A percentile compares a stretch with the other conserved stretches of the same genome.
Evolutionary conservation across 1,140 invertebrate species (phyloP).

Genomic region (Brachionus plicatilis): DNA sequence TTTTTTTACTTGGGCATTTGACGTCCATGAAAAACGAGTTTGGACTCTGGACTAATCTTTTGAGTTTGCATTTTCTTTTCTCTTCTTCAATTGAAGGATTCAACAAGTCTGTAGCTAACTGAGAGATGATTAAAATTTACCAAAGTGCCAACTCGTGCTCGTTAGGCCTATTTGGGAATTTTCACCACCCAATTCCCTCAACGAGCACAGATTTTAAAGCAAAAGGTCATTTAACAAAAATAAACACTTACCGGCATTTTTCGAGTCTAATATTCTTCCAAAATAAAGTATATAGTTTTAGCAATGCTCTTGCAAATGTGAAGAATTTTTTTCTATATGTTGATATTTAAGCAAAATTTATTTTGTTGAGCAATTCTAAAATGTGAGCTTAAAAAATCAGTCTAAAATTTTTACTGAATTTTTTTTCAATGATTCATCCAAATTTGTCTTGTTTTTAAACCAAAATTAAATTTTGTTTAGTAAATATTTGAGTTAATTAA

Average conservation of each 20-base stretch:
- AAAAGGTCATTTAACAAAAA: not conserved
- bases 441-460: not conserved
- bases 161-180: not conserved
- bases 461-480: not conserved
- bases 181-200: not conserved
- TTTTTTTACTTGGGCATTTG: slow-evolving; percentile 66
- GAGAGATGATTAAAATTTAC: not conserved
- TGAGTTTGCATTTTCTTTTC: slow-evolving; percentile 84
- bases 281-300: slow-evolving; percentile 24
- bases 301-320: slow-evolving; percentile 33
- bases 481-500: not conserved
- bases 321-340: slow-evolving; percentile 33
- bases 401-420: not conserved
- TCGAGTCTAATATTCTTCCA: slow-evolving; percentile 20
- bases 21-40: slow-evolving; percentile 99
- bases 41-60: slow-evolving; percentile 93
- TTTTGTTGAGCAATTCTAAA: slow-evolving; percentile 19
- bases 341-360: not conserved
- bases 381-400: not conserved
- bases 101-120: slow-evolving; percentile 86
- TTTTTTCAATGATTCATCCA: not conserved
- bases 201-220: not conserved
- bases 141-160: not conserved
- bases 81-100: slow-evolving; percentile 91
- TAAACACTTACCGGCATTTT: slow-evolving; percentile 14